These are phyloP conservation scores for Drosophila peninsularis DNA, from an alignment of 2,888 invertebrate genomes.

Conservation along the genomic window DNA sequence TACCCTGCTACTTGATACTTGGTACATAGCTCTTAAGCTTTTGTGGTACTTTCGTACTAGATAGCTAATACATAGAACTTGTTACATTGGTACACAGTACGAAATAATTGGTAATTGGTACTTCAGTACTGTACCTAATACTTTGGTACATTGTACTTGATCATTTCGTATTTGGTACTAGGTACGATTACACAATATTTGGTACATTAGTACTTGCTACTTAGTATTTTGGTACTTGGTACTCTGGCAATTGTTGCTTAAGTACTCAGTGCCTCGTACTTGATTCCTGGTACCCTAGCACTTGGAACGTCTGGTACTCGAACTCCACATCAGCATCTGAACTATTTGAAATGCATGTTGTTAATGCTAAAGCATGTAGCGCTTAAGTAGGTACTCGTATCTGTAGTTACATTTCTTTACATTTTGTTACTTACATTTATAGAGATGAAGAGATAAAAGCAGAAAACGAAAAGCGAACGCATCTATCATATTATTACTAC, in stretches of 20 bases:
- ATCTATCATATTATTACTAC: slow-evolving; percentile 26
- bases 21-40: no score
- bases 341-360: slow-evolving; percentile 70
- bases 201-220: background rate
- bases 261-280: background rate
- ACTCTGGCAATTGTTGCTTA: background rate
- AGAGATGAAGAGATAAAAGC: slow-evolving; percentile 18
- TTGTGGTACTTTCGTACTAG: background rate
- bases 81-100: no score
- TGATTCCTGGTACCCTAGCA: background rate
- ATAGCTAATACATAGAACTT: no score
- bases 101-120: no score
- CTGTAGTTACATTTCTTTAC: slow-evolving; percentile 65
- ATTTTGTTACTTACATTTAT: slow-evolving; percentile 80
- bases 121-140: no score
- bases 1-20: background rate
- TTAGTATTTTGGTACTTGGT: background rate
- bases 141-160: no score
- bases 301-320: slow-evolving; percentile 44
- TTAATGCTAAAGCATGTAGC: slow-evolving; percentile 80
- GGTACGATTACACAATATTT: background rate
- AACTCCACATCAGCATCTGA: slow-evolving; percentile 18
- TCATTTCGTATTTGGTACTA: background rate
- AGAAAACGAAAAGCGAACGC: slow-evolving; percentile 8
- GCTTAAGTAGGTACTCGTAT: slow-evolving; percentile 75